Base-by-base conservation (phyloP, 2,113 vertebrate genomes). In the Scomber colias region DNA sequence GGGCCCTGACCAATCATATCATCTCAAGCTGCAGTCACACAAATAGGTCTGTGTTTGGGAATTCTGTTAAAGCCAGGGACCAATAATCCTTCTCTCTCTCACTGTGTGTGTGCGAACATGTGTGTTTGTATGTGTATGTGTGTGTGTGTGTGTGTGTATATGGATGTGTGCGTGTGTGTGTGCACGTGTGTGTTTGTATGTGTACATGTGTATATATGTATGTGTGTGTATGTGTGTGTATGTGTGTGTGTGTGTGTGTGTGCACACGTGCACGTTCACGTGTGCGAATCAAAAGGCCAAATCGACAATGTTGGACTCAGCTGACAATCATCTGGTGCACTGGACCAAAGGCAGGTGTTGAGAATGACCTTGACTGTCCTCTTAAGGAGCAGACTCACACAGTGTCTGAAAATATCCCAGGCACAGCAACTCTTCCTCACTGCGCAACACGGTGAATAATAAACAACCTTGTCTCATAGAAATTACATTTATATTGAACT, bases 301-400 rank as follows among this genome's bases (percentile, higher is more conserved):
- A 86, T 82, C 68, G 65, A 86, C 87, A 83, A 67, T 50, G 67
- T 67, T 78, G 85, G 89, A 90, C 75, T 85, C 49, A 75, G 62
- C 86, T 90, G 92, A 92, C 90, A 91, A 91, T 93, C 87, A 90
- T 90, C 72, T 71, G 67, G 81, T 86, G 85, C 87, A 79, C 74
- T 85, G 87, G 85, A 92, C 87, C 90, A 91, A 75, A 91, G 82
- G 82, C 86, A 82, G 77, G 82, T 83, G 83, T 75, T 83, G 82
- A 78, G 68, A 78, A 75, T 77, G 91, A 93, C 91, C 90, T 93
- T 87, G 83, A 76, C 61, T 55, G 71, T 82, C 79, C 67, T 30
- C 9, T 72, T 51, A 27, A 77, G 65, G 44, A 81, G 59, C 30
- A 55, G 50, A 44, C 56, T 76, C 54, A 31, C 57, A 72, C 49